Percentiles rank a stretch among this genome's conserved stretches.
Conservation (phyloP, 2,888 invertebrate genomes). For the Meganola albula region DNA sequence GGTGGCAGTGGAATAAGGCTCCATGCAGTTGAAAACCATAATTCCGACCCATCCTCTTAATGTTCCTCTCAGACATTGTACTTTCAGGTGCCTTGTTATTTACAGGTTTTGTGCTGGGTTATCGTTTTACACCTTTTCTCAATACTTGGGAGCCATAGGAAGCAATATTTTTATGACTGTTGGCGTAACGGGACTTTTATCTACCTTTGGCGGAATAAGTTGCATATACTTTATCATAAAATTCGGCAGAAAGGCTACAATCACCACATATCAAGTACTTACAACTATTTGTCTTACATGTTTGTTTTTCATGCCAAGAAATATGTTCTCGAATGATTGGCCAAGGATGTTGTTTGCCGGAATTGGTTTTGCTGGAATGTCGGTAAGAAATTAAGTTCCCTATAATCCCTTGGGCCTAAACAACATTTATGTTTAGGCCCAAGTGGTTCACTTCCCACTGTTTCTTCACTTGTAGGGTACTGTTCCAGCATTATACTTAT, state of each 20-base stretch:
- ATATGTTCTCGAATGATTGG: slow-evolving; percentile 66
- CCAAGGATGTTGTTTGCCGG: slow-evolving; percentile 77
- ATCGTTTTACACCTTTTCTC: slow-evolving; percentile 78
- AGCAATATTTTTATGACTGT: slow-evolving; percentile 75
- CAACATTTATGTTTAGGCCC: no score
- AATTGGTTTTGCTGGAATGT: slow-evolving; percentile 80
- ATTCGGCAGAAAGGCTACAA: slow-evolving; percentile 70
- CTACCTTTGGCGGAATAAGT: slow-evolving; percentile 71
- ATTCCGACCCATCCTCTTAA: no score
- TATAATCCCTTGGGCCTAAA: no score
- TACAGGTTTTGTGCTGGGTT: slow-evolving; percentile 78
- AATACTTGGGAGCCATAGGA: slow-evolving; percentile 76
- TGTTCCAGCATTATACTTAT: slow-evolving; percentile 81
- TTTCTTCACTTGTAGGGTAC: slow-evolving; percentile 76
- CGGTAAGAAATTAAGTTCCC: slow-evolving; percentile 58
- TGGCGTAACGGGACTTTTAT: slow-evolving; percentile 71
- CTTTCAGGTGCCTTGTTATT: no score
- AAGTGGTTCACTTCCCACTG: slow-evolving; percentile 3
- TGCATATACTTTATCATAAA: slow-evolving; percentile 69
- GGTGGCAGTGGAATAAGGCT: no score
- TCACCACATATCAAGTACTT: slow-evolving; percentile 63
- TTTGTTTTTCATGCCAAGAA: slow-evolving; percentile 68
- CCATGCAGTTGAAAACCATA: no score
- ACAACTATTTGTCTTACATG: slow-evolving; percentile 69
- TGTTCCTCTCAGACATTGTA: no score